These are phyloP conservation scores for Myotis vivesi DNA, from an alignment of 2,797 vertebrate species.

Conservation along the genomic window DNA sequence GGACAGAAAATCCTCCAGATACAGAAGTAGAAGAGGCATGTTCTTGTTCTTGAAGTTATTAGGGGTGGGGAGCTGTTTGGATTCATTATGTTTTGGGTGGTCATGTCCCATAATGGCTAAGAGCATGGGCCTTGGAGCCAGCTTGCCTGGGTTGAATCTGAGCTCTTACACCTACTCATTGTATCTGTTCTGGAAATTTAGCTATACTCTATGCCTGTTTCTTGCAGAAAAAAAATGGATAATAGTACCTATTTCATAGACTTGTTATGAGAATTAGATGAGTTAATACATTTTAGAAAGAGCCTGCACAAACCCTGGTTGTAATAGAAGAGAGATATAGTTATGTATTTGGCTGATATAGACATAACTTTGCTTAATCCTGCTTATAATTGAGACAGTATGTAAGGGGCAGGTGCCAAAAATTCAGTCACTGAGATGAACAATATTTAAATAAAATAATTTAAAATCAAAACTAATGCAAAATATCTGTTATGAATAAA, in stretches of 20 bases:
- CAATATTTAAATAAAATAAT: background rate
- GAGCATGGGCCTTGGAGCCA: accelerated
- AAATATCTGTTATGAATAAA: background rate
- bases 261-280: background rate
- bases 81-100: background rate
- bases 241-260: background rate
- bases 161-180: accelerated
- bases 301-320: background rate
- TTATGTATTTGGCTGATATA: background rate
- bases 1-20: background rate
- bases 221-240: background rate
- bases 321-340: background rate
- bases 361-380: background rate
- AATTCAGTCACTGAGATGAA: background rate
- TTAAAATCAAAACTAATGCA: background rate
- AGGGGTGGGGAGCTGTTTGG: accelerated
- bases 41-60: background rate
- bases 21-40: accelerated
- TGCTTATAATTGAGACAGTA: background rate
- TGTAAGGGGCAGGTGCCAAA: background rate
- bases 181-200: background rate
- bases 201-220: background rate
- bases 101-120: accelerated
- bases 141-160: background rate
- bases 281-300: background rate